Base-by-base conservation (phyloP, 1,140 invertebrate genomes). In the Aradophagus sp. region DNA sequence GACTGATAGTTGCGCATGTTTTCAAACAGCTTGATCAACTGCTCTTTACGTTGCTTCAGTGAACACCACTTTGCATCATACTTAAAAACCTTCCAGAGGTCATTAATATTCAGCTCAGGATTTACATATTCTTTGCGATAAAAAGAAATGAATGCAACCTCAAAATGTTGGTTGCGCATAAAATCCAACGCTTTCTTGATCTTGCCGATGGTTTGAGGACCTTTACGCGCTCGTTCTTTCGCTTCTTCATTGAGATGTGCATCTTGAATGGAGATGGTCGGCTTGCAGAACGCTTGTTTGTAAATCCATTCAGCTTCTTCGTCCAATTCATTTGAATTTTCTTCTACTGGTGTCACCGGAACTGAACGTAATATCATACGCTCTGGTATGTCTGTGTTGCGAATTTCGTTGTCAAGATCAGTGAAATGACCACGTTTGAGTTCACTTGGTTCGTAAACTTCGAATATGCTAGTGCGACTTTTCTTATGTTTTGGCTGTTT, bases 291-390 rank as follows among this genome's bases (percentile, higher is more conserved):
- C 0, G 95, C 96, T 77, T 97, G 93, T 62, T 95, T 93, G 80
- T 97, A 97, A 34, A 99, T 99, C 98, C 98, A 99, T 73, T 97
- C 93, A 0, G 97, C 94, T 85, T 99, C 98, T 48, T 96, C 92
- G 31, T 97, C 92, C 1, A 99, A 79, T 83, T 99, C 97, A 11
- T 93, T 93, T 1, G 92, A 93, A 45, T 91, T 92, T 76, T 95
- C 93, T 0, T 90, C 89, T 2, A 95, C 93, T 0, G 93, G 78
- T 0, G 92, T 95, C 80, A 96, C 84, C 72, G 96, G 96, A 19
- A 98, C 90, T 67, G 92, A 90, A 11, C 98, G 89, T 13, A 98
- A 86, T 86, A 98, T 94, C 93, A 97, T 95, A 11, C 95, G 88
- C 81, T 97, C 95, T 0, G 95, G 96, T 70, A 96, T 91, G 79